Base-by-base conservation (phyloP, 2,888 invertebrate genomes). In the Lymantria monacha region DNA sequence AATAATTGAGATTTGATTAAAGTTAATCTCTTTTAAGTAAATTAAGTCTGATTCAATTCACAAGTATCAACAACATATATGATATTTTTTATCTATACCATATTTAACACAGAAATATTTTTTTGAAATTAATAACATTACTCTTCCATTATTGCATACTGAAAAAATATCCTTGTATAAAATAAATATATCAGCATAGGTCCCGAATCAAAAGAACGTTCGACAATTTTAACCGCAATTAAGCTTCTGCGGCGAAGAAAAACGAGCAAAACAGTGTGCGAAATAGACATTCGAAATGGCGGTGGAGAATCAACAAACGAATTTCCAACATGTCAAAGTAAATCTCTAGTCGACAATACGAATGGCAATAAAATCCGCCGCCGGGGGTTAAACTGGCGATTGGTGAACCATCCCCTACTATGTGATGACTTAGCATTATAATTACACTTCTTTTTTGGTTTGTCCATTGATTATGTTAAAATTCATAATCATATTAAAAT, bases 281-380 rank as follows among this genome's bases (percentile, higher is more conserved):
- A 74, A 74, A 75, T 72, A 77, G 74, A 72, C 72, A 70, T 63
- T 66, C 63, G 69, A 60, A 79, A 80, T 79, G 69, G 72, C 73
- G 76, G 82, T 70, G 76, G 83, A 70, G 76, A 83, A 82, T 81
- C 83, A 84, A 85, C 86, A 84, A 85, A 81, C 87, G 85, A 83
- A 88, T 86, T 87, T 81, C 79, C 87, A 70, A 86, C 81, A 79
- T 79, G 88, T 89, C 89, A 87, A 84, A 85, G 84, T 85, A 89
- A 90, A 88, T 87, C 88, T 88, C 85, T 79, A 76, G 73, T 73
- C 82, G 86, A 85, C 87, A 89, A 87, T 84, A 85, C 85, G 89
- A 83, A 87, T 88, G 88, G 87, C 86, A 87, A 84, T 85, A 85
- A 88, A 90, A 89, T 86, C 89, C 88, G 66, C 73, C 72, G 70